Conservation (phyloP, 2,888 invertebrate genomes). For the Rhagonycha lutea region DNA sequence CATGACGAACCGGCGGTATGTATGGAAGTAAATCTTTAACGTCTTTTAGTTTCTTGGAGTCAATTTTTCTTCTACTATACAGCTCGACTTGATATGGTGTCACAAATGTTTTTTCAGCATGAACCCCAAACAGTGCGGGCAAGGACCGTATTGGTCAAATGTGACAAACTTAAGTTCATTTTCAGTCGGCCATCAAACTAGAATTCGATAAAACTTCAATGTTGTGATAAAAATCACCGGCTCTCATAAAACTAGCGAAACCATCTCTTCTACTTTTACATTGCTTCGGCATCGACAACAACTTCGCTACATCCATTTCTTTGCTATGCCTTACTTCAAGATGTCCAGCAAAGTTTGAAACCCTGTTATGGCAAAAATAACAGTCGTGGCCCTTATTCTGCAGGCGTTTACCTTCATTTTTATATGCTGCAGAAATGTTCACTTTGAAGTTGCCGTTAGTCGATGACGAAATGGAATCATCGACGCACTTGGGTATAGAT, state of each 20-base stretch:
- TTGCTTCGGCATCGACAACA: background rate
- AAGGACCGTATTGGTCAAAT: slow-evolving; percentile 3
- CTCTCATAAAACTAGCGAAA: background rate
- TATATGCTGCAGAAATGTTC: background rate
- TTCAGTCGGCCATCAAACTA: background rate
- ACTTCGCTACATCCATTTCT: slow-evolving; percentile 1
- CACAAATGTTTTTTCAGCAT: slow-evolving; percentile 4
- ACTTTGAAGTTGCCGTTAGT: background rate
- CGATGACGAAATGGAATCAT: too few species aligned
- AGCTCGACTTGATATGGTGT: slow-evolving; percentile 5
- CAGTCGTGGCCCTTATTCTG: background rate
- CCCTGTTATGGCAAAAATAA: background rate
- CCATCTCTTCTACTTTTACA: background rate
- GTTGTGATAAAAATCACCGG: slow-evolving; percentile 6
- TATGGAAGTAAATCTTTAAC: too few species aligned
- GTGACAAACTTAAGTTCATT: background rate
- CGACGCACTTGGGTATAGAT: too few species aligned
- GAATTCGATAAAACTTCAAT: background rate
- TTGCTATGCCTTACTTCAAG: background rate
- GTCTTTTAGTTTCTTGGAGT: too few species aligned
- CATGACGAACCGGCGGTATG: too few species aligned
- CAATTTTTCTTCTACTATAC: background rate
- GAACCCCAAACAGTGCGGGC: slow-evolving; percentile 7
- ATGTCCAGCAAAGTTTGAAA: slow-evolving; percentile 3
- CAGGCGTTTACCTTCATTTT: background rate